Conservation (phyloP, 2,797 vertebrate genomes). For the Myotis vivesi region DNA sequence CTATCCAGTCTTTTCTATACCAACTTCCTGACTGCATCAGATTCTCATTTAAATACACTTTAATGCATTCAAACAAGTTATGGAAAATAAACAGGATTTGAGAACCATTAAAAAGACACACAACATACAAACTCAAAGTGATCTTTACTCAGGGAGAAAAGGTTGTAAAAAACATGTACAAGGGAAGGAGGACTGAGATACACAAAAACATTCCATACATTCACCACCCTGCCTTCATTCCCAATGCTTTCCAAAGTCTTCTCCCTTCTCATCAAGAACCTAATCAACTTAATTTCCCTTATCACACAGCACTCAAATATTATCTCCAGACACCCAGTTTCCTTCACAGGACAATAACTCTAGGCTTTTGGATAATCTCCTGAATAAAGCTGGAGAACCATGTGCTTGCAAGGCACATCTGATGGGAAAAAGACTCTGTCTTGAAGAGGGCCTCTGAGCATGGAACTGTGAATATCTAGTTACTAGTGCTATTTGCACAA, state of each 20-base stretch:
- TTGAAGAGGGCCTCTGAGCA: background rate
- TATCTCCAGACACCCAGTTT: background rate
- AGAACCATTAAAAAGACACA: slow-evolving; percentile 53
- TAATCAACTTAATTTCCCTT: background rate
- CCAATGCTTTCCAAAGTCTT: background rate
- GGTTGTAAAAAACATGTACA: background rate
- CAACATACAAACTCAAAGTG: slow-evolving; percentile 66
- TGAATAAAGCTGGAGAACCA: background rate
- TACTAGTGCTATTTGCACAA: background rate
- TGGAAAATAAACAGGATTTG: slow-evolving; percentile 55
- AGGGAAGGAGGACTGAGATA: background rate
- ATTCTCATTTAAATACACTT: slow-evolving; percentile 68
- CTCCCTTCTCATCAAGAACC: background rate
- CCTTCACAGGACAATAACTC: background rate
- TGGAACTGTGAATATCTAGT: background rate
- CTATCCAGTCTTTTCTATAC: slow-evolving; percentile 41
- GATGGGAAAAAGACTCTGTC: background rate
- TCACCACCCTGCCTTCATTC: accelerated
- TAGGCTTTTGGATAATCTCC: background rate
- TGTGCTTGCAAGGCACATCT: background rate
- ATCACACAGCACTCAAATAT: background rate
- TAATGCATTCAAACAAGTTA: slow-evolving; percentile 65
- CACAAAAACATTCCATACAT: background rate
- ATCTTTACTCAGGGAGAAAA: slow-evolving; percentile 49
- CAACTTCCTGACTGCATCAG: slow-evolving; percentile 35